phyloP scores from a whole-genome alignment of 2,888 invertebrate genomes.

The Polydrusus pterygomalis region DNA sequence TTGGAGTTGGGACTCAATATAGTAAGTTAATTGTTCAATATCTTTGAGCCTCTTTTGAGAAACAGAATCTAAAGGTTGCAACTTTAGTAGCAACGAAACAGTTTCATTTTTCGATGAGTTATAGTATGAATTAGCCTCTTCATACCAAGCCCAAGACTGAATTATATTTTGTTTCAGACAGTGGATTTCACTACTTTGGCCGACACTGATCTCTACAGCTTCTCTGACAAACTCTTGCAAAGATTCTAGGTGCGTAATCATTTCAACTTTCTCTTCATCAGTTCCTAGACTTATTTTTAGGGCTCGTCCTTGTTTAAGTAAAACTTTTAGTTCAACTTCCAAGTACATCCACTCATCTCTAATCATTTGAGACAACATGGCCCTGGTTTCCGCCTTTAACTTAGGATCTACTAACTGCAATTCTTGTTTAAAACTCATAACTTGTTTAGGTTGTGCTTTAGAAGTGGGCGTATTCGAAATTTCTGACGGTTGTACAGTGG shows the following conservation, averaged over 20 bases:
- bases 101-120: constrained; percentile 68
- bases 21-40: constrained; percentile 81
- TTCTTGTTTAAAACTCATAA: constrained; percentile 26
- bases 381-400: constrained; percentile 63
- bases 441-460: constrained; percentile 7
- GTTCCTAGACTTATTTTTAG: constrained; percentile 76
- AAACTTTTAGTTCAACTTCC: constrained; percentile 78
- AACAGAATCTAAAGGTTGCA: constrained; percentile 78
- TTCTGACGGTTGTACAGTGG: constrained; percentile 18
- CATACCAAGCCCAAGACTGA: constrained; percentile 76
- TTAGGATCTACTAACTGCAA: constrained; percentile 42
- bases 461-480: constrained; percentile 2
- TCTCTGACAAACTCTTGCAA: constrained; percentile 78
- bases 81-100: constrained; percentile 65
- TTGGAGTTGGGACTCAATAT: constrained; percentile 84
- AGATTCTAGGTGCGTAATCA: constrained; percentile 73
- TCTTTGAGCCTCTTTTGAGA: constrained; percentile 81
- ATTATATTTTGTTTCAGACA: constrained; percentile 74
- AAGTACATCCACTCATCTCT: constrained; percentile 79
- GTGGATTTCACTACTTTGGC: constrained; percentile 76
- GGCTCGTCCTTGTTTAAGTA: constrained; percentile 75
- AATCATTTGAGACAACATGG: constrained; percentile 77
- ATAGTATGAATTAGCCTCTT: constrained; percentile 75
- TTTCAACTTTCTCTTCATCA: constrained; percentile 75
- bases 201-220: constrained; percentile 76